Base-by-base conservation (phyloP, 2,888 invertebrate species). In the Spodoptera picta region DNA sequence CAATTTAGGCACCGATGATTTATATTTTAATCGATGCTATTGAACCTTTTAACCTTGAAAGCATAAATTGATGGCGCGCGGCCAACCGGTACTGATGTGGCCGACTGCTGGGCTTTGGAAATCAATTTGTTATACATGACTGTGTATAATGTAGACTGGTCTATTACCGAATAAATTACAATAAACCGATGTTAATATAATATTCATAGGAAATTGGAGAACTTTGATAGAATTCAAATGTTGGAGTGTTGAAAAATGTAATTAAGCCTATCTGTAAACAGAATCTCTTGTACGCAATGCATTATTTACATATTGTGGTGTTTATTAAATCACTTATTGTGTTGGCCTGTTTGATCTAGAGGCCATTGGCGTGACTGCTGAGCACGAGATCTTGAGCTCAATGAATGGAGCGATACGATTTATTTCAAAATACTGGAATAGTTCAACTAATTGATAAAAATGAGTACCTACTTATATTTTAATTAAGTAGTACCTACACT, bases 1-100 rank as follows among this genome's bases (percentile, higher is more conserved):
- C 81, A 82, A 83, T 88, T 86, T 82, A 73, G 77, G 73, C 76
- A 79, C 77, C 77, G 80, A 85, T 84, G 80, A 84, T 85, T 81
- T 84, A 83, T 75, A 78, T 79, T 82, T 82, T 77, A 79, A 81
- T 83, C 74, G 65, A 69, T 71, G 69, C 80, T 81, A 82, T 79
- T 82, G 77, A 77, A 75, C 79, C 67, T 81, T 77, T 73, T 80
- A 72, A 75, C 79, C 82, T 83, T 80, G 73, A 65, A 60, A 65
- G 51, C 59, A 53, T 44, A 69, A 69, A 69, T 77, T 65, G 70
- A 69, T 75, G 69, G 74, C 73, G 60, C 63, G 64, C 73, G 45
- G 60, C 69, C 74, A 66, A 75, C 67, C 72, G 58, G 66, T 68
- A 72, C 65, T 67, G 66, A 68, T 71, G 67, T 69, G 46, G 49